Evolutionary conservation across 2,888 invertebrate genomes (phyloP).

Genomic region (Gortyna flavago): DNA sequence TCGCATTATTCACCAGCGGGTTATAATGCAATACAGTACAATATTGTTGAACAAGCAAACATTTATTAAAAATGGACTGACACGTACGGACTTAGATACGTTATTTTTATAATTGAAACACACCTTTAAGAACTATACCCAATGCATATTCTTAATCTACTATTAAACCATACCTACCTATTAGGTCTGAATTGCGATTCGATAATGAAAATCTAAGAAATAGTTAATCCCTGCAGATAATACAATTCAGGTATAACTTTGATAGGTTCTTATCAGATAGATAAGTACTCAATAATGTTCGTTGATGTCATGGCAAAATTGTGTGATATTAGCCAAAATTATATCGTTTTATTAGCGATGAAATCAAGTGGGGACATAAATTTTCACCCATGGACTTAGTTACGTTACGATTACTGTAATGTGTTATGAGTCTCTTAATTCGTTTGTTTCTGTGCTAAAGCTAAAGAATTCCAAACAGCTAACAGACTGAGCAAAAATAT

Average conservation of each 20-base stretch:
- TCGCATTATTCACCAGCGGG: neutral
- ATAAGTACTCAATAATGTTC: slow-evolving; percentile 21
- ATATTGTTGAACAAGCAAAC: neutral
- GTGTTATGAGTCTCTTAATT: too few species aligned
- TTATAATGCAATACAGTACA: neutral
- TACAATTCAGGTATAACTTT: slow-evolving; percentile 31
- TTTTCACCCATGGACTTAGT: neutral
- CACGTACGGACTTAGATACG: neutral
- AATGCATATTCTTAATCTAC: slow-evolving; percentile 25
- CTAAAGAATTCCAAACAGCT: too few species aligned
- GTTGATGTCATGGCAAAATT: slow-evolving; percentile 21
- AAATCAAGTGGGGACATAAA: neutral
- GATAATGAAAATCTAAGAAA: slow-evolving; percentile 61
- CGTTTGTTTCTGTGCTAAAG: neutral
- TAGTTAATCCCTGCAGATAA: slow-evolving; percentile 53
- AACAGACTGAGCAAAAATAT: too few species aligned
- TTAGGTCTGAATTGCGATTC: slow-evolving; percentile 38
- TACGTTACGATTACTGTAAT: slow-evolving; percentile 1
- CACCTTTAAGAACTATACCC: neutral
- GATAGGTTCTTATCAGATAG: slow-evolving; percentile 44
- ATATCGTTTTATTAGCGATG: neutral
- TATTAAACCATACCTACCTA: slow-evolving; percentile 5
- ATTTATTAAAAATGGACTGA: slow-evolving; percentile 2
- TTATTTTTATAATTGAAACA: slow-evolving; percentile 6
- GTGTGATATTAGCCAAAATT: neutral